Evolutionary conservation across 2,888 invertebrate genomes (phyloP).

Genomic region (Amphipyra tragopoginis): DNA sequence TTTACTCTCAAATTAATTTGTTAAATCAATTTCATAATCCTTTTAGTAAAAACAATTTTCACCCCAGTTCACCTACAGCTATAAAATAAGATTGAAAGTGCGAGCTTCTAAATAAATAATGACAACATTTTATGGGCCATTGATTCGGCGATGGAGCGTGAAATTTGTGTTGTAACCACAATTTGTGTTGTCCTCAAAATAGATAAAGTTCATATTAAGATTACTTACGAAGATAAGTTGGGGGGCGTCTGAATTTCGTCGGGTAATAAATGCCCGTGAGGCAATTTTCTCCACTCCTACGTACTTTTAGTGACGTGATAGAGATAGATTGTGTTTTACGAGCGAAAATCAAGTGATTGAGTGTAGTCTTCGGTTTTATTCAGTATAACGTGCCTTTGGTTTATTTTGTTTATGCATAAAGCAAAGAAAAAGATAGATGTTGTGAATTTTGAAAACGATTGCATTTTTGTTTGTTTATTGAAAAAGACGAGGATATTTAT

Average conservation of each 20-base stretch:
- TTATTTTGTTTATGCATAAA: slow-evolving; percentile 33
- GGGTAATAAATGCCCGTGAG: slow-evolving; percentile 51
- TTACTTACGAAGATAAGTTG: slow-evolving; percentile 43
- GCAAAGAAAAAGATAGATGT: slow-evolving; percentile 17
- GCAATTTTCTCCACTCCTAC: slow-evolving; percentile 49
- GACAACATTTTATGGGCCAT: slow-evolving; percentile 66
- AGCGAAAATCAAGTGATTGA: slow-evolving; percentile 61
- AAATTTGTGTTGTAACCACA: slow-evolving; percentile 67
- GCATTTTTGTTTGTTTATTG: neutral
- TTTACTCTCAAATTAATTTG: slow-evolving; percentile 34
- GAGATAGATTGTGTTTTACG: slow-evolving; percentile 62
- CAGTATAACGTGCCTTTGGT: slow-evolving; percentile 39
- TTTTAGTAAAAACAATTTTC: slow-evolving; percentile 32
- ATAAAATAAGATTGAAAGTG: slow-evolving; percentile 51
- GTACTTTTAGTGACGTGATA: slow-evolving; percentile 58
- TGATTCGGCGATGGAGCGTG: slow-evolving; percentile 63
- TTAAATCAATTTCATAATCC: slow-evolving; percentile 37
- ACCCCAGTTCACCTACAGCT: slow-evolving; percentile 14
- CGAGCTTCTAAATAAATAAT: slow-evolving; percentile 64
- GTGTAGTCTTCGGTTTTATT: slow-evolving; percentile 50
- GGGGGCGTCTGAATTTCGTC: slow-evolving; percentile 42
- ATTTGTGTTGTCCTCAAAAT: slow-evolving; percentile 60
- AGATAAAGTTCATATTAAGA: slow-evolving; percentile 60
- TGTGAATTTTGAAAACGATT: slow-evolving; percentile 5
- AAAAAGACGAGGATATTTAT: neutral